phyloP scores from a whole-genome alignment of 2,888 invertebrate genomes.

The Agriopis aurantiaria region DNA sequence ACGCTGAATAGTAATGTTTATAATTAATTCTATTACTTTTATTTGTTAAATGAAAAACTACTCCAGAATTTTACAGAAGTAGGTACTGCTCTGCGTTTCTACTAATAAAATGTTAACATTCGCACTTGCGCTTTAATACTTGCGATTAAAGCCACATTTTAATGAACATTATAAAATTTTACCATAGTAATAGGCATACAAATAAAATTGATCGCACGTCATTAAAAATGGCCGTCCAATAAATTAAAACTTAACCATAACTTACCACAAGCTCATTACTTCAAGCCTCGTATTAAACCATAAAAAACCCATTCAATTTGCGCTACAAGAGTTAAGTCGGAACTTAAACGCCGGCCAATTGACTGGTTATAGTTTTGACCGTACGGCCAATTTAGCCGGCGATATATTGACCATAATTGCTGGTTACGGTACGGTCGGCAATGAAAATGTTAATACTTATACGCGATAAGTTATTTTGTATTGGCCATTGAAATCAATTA shows the following conservation, averaged over 20 bases:
- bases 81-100: too few relatives aligned
- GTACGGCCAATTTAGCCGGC: slow-evolving; percentile 48
- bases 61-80: too few relatives aligned
- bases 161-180: slow-evolving; percentile 2
- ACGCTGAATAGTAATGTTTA: too few relatives aligned
- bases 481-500: slow-evolving; percentile 21
- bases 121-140: not conserved
- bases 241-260: slow-evolving; percentile 34
- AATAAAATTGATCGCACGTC: slow-evolving; percentile 20
- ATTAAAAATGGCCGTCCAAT: slow-evolving; percentile 25
- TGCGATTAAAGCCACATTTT: not conserved
- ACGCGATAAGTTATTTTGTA: slow-evolving; percentile 21
- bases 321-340: slow-evolving; percentile 35
- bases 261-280: slow-evolving; percentile 30
- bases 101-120: not conserved
- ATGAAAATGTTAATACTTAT: slow-evolving; percentile 41
- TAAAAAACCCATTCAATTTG: slow-evolving; percentile 46
- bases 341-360: slow-evolving; percentile 53
- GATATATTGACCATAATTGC: slow-evolving; percentile 63
- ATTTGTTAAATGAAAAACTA: too few relatives aligned
- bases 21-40: too few relatives aligned
- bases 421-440: slow-evolving; percentile 49
- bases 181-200: slow-evolving; percentile 6
- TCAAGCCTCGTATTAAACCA: slow-evolving; percentile 36
- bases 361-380: slow-evolving; percentile 52